Conservation (phyloP, 2,113 vertebrate genomes). For the Gnathonemus echidnorhynchus region DNA sequence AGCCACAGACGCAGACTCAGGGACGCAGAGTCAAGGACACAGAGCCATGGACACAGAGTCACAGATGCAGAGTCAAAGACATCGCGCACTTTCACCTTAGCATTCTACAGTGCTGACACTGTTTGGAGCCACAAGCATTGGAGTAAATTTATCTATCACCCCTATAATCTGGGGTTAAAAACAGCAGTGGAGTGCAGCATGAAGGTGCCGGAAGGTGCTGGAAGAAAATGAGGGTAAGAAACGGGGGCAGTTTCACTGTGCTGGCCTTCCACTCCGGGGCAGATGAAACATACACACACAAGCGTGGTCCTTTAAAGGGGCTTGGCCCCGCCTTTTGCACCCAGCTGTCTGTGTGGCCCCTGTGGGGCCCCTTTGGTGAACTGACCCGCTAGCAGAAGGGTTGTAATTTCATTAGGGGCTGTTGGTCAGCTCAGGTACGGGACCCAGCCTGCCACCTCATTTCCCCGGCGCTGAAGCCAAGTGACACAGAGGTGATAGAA, state of each 20-base stretch:
- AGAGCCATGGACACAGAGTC: background rate
- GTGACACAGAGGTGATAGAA: slow-evolving; percentile 88
- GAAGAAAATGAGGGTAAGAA: background rate
- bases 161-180: background rate
- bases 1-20: background rate
- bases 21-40: background rate
- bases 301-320: slow-evolving; percentile 56
- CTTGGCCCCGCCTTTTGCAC: slow-evolving; percentile 37
- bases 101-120: background rate
- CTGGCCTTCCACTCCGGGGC: slow-evolving; percentile 14
- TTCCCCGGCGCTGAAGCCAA: slow-evolving; percentile 83
- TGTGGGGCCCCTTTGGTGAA: slow-evolving; percentile 53
- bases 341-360: slow-evolving; percentile 45
- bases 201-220: background rate
- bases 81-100: background rate
- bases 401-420: slow-evolving; percentile 38
- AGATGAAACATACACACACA: slow-evolving; percentile 59
- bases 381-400: slow-evolving; percentile 54
- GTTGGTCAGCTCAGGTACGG: background rate
- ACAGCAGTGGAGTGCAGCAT: background rate
- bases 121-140: background rate
- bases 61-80: background rate
- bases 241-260: background rate
- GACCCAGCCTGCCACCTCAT: slow-evolving; percentile 63
- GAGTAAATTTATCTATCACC: background rate